phyloP scores from a whole-genome alignment of 2,113 vertebrate species.

The Gracilinanus agilis region DNA sequence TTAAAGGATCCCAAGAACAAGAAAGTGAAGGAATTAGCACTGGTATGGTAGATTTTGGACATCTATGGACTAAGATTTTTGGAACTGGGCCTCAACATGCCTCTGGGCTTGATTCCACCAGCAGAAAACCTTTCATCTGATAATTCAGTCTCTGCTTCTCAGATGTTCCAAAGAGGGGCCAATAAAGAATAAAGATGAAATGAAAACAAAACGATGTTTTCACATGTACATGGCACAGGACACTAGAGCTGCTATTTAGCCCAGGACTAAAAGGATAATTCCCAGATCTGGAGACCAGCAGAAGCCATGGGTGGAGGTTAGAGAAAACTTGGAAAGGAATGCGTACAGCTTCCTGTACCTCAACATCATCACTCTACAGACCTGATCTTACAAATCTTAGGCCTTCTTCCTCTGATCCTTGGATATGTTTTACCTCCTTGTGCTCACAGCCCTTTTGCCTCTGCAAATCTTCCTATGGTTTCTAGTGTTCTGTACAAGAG shows the following conservation, averaged over 20 bases:
- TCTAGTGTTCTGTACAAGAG: neutral
- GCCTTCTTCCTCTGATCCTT: neutral
- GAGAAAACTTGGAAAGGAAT: neutral
- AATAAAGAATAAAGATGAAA: conserved; percentile 65
- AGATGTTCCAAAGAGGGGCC: conserved; percentile 29
- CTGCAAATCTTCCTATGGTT: neutral
- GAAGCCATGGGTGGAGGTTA: neutral
- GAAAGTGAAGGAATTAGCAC: conserved; percentile 53
- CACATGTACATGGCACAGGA: neutral
- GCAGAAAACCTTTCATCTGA: conserved; percentile 9
- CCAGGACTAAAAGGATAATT: too few relatives aligned
- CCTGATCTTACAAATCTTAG: neutral
- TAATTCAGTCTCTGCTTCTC: conserved; percentile 30
- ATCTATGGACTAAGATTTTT: conserved; percentile 58
- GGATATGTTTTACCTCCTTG: neutral
- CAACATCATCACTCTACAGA: neutral
- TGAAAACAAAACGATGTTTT: neutral
- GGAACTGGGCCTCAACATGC: conserved; percentile 39
- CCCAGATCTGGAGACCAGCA: too few relatives aligned
- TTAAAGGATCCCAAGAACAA: conserved; percentile 27
- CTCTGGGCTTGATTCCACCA: conserved; percentile 45
- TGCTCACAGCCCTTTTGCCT: neutral
- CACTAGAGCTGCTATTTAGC: neutral
- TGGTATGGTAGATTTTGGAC: conserved; percentile 53
- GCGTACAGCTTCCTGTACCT: neutral